A percentile compares a stretch with the other conserved stretches of the same genome.
phyloP scores from a whole-genome alignment of 2,888 invertebrate species.

The Herminia tarsipennalis region DNA sequence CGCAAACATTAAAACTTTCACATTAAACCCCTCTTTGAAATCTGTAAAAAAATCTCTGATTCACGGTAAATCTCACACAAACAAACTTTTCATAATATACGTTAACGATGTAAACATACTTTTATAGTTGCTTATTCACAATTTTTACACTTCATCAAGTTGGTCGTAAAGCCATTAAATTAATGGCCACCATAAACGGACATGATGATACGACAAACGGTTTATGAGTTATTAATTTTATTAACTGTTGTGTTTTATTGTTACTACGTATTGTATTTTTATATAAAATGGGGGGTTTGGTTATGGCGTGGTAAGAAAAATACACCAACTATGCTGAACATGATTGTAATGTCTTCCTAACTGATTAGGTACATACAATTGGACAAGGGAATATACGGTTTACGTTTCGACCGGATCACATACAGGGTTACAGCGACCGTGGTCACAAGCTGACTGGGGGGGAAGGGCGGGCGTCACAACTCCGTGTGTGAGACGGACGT shows the following conservation, averaged over 20 bases:
- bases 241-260: constrained; percentile 26
- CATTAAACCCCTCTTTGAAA: too few species aligned
- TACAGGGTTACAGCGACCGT: too few species aligned
- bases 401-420: too few species aligned
- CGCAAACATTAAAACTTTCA: too few species aligned
- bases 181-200: constrained; percentile 31
- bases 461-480: too few species aligned
- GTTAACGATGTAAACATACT: constrained; percentile 10
- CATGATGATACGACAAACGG: constrained; percentile 22
- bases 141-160: constrained; percentile 35
- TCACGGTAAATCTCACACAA: background rate
- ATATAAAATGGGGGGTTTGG: background rate
- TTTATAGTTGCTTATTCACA: constrained; percentile 24
- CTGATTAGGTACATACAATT: too few species aligned
- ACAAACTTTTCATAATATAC: background rate
- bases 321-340: background rate
- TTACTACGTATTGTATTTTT: constrained; percentile 23
- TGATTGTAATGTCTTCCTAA: too few species aligned
- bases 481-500: too few species aligned
- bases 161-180: constrained; percentile 30
- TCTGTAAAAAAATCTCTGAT: too few species aligned
- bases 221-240: constrained; percentile 38
- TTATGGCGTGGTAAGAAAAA: background rate
- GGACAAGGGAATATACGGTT: too few species aligned
- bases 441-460: too few species aligned